Conservation (phyloP, 2,113 vertebrate genomes). For the Ageneiosus marmoratus region DNA sequence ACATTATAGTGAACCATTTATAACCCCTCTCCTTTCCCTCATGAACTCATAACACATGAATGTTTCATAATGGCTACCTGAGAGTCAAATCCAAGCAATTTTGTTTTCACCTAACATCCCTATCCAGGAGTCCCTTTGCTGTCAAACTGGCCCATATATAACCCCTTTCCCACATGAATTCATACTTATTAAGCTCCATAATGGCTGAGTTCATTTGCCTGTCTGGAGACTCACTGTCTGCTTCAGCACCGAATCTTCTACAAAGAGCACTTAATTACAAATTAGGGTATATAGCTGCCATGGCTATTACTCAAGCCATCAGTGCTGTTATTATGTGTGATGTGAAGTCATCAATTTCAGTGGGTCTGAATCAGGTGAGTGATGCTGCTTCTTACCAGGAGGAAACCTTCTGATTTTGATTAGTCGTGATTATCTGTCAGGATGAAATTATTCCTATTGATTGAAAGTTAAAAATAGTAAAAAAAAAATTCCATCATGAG, state of each 20-base stretch:
- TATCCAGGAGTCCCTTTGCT: constrained; percentile 18
- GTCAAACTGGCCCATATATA: constrained; percentile 13
- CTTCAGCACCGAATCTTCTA: constrained; percentile 37
- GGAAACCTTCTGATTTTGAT: constrained; percentile 25
- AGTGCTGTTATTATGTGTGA: constrained; percentile 29
- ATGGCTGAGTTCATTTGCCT: constrained; percentile 6
- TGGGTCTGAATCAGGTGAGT: constrained; percentile 23
- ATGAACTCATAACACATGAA: constrained; percentile 18
- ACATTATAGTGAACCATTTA: neutral
- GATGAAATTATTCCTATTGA: neutral
- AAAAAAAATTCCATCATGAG: neutral
- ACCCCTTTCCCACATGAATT: constrained; percentile 24
- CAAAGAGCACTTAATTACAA: constrained; percentile 42
- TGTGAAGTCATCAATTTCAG: constrained; percentile 25
- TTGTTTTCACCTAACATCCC: constrained; percentile 19
- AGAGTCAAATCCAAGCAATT: constrained; percentile 20
- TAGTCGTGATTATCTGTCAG: neutral
- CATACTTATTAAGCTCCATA: constrained; percentile 38
- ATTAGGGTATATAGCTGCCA: constrained; percentile 37
- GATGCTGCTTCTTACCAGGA: constrained; percentile 22
- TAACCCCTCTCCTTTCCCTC: neutral
- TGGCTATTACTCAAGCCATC: constrained; percentile 44
- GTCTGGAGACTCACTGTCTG: constrained; percentile 42
- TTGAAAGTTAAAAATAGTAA: neutral
- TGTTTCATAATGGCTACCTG: constrained; percentile 11